These are phyloP conservation scores for Prunella fulvescens DNA, from an alignment of 2,113 vertebrate species.

Conservation along the genomic window DNA sequence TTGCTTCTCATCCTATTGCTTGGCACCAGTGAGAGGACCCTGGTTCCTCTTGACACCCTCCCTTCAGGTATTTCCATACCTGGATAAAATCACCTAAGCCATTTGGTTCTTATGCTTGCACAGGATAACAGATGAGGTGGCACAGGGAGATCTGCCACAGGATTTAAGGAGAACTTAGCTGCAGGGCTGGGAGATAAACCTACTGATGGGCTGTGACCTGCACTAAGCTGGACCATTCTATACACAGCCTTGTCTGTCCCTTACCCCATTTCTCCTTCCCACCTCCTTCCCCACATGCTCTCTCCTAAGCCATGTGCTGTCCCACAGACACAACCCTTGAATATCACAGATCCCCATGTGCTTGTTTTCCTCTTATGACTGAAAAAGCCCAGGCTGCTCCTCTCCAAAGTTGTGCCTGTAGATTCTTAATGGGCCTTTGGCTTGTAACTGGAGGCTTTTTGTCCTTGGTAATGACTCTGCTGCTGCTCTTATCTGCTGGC, in stretches of 20 bases:
- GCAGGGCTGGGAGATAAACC: background rate
- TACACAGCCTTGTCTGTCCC: accelerated
- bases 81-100: background rate
- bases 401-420: background rate
- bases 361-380: background rate
- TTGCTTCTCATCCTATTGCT: background rate
- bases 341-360: background rate
- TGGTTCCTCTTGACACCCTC: background rate
- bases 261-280: background rate
- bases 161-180: background rate
- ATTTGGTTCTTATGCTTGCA: background rate
- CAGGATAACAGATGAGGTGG: background rate
- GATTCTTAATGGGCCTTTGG: background rate
- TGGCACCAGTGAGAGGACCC: background rate
- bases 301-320: background rate
- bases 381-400: background rate
- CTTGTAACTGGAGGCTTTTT: background rate
- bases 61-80: background rate
- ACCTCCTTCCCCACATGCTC: accelerated
- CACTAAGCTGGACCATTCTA: accelerated
- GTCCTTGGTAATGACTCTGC: background rate
- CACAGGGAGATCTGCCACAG: accelerated
- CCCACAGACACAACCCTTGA: background rate
- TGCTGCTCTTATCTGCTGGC: background rate
- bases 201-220: accelerated